phyloP scores from a whole-genome alignment of 2,888 invertebrate species.

The Philereme vetulata region DNA sequence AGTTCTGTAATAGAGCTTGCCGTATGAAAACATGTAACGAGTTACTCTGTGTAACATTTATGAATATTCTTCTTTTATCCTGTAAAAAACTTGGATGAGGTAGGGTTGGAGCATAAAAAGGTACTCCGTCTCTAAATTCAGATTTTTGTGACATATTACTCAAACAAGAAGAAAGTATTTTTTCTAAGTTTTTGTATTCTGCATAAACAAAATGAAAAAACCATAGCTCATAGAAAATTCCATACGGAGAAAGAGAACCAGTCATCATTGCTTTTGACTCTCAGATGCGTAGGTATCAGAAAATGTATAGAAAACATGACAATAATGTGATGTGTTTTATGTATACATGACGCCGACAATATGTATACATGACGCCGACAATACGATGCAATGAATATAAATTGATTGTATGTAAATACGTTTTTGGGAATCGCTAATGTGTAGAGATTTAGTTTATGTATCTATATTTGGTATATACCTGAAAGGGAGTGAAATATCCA shows the following conservation, averaged over 20 bases:
- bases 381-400: constrained; percentile 10
- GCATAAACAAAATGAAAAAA: constrained; percentile 20
- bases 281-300: constrained; percentile 21
- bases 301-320: constrained; percentile 12
- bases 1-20: too few species aligned
- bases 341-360: background rate
- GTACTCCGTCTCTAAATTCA: too few species aligned
- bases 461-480: background rate
- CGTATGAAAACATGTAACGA: too few species aligned
- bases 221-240: constrained; percentile 31
- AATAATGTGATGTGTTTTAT: constrained; percentile 23
- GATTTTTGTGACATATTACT: too few species aligned
- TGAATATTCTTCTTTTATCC: too few species aligned
- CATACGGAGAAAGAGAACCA: constrained; percentile 22
- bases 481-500: too few species aligned
- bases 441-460: background rate
- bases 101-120: too few species aligned
- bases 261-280: constrained; percentile 36
- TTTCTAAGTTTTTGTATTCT: background rate
- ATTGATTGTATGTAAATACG: background rate
- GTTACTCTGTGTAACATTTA: too few species aligned
- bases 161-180: background rate
- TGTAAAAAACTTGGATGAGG: too few species aligned
- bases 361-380: constrained; percentile 1
- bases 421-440: background rate